Percentiles rank a stretch among this genome's conserved stretches.
These are phyloP conservation scores for Steatocranus sp. DNA, from an alignment of 2,797 vertebrate genomes.

Conservation along the genomic window DNA sequence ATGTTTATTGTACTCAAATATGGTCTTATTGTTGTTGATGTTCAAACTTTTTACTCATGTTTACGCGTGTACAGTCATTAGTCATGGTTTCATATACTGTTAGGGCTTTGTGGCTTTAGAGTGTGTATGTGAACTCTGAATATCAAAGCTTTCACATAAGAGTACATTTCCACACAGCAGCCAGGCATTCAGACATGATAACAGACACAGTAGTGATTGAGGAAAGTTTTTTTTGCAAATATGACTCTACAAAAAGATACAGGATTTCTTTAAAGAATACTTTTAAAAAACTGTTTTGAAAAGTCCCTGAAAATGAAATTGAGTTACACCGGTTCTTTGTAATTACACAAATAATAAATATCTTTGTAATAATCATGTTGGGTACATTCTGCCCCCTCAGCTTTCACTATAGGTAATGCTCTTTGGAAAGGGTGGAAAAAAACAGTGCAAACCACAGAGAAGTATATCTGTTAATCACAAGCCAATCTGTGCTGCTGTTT, in stretches of 20 bases:
- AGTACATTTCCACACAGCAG: conserved; percentile 41
- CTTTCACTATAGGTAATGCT: background rate
- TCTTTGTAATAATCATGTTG: background rate
- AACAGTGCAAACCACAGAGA: background rate
- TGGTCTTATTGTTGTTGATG: conserved; percentile 45
- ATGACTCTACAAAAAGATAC: background rate
- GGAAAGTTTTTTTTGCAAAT: background rate
- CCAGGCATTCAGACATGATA: conserved; percentile 17
- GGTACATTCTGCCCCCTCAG: conserved; percentile 5
- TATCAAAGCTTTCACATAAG: conserved; percentile 69
- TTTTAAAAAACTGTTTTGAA: background rate
- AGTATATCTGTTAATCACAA: conserved; percentile 2
- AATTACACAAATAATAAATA: background rate
- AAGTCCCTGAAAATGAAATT: background rate
- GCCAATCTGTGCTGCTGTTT: background rate
- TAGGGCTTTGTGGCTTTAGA: conserved; percentile 71
- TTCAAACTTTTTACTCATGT: conserved; percentile 60
- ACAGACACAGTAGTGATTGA: background rate
- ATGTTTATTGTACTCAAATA: conserved; percentile 13
- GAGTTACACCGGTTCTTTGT: background rate
- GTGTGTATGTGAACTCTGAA: conserved; percentile 35
- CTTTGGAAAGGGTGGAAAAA: conserved; percentile 1
- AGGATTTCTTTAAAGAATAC: background rate
- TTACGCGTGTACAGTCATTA: conserved; percentile 73
- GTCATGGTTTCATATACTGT: conserved; percentile 77